These are phyloP conservation scores for Lasiommata megera DNA, from an alignment of 2,888 invertebrate species.

Conservation along the genomic window DNA sequence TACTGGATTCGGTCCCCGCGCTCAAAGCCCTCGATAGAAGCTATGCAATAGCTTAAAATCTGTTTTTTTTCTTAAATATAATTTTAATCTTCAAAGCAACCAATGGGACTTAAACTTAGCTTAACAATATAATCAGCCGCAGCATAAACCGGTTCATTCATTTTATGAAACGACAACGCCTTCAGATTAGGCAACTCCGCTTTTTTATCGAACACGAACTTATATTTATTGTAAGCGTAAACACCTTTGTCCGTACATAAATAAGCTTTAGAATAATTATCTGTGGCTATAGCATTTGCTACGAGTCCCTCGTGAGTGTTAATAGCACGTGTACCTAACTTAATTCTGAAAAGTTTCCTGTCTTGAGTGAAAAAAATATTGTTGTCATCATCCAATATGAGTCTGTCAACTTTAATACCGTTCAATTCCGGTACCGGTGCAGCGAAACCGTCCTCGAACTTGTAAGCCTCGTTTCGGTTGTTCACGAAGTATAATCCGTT, in stretches of 20 bases:
- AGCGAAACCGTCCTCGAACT: constrained; percentile 55
- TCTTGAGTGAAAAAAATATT: constrained; percentile 58
- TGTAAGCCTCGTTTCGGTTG: constrained; percentile 49
- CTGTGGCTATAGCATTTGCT: constrained; percentile 49
- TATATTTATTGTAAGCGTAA: constrained; percentile 65
- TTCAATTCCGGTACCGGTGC: constrained; percentile 48
- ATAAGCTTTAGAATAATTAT: constrained; percentile 50
- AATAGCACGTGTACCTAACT: constrained; percentile 55
- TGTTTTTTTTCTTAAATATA: no score
- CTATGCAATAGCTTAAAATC: no score
- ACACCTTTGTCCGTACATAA: constrained; percentile 54
- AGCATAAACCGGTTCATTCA: constrained; percentile 58
- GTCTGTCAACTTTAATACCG: constrained; percentile 48
- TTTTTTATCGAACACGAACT: constrained; percentile 61
- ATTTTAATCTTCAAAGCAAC: constrained; percentile 46
- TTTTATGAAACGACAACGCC: constrained; percentile 54
- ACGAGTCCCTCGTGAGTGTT: constrained; percentile 53
- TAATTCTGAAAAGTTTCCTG: constrained; percentile 52
- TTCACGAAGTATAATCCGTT: constrained; percentile 58
- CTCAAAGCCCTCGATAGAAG: no score
- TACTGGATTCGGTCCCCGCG: no score
- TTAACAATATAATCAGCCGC: constrained; percentile 57
- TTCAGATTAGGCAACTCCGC: constrained; percentile 51
- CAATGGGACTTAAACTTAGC: constrained; percentile 45
- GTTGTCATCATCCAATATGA: constrained; percentile 59